These are phyloP conservation scores for Ceyx erithaca DNA, from an alignment of 2,797 vertebrate species.

Conservation along the genomic window DNA sequence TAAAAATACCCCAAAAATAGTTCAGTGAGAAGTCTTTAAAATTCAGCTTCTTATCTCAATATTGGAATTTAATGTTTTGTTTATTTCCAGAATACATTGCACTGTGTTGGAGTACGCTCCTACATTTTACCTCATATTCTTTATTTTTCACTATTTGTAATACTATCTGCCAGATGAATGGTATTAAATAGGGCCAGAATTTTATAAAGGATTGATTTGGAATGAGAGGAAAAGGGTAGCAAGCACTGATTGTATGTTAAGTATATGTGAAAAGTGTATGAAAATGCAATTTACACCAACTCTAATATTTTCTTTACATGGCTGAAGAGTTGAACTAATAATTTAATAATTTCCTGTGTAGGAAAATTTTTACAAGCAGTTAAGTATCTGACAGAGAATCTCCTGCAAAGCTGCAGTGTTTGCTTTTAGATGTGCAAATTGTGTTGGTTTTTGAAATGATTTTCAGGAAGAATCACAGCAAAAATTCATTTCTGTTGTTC, in stretches of 20 bases:
- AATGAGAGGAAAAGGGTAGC: not conserved
- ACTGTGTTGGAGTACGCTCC: fast-evolving
- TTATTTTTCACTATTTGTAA: not conserved
- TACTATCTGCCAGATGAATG: not conserved
- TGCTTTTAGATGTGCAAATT: constrained; percentile 16
- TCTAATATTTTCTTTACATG: not conserved
- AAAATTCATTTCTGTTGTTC: not conserved
- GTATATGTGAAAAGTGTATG: not conserved
- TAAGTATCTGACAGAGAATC: not conserved
- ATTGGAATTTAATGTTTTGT: not conserved
- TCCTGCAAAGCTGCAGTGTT: not conserved
- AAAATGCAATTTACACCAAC: not conserved
- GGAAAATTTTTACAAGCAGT: not conserved
- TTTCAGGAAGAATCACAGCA: not conserved
- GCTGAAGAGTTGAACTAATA: not conserved
- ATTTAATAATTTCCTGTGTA: not conserved
- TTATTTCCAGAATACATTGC: not conserved
- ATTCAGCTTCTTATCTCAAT: not conserved
- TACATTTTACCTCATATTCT: not conserved
- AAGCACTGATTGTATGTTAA: not conserved
- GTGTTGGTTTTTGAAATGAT: not conserved
- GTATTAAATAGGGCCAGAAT: not conserved
- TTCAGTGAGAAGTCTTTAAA: not conserved
- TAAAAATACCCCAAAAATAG: too few species aligned
- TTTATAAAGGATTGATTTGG: not conserved